phyloP scores from a whole-genome alignment of 2,113 vertebrate species.

The Brachyhypopomus gauderio region DNA sequence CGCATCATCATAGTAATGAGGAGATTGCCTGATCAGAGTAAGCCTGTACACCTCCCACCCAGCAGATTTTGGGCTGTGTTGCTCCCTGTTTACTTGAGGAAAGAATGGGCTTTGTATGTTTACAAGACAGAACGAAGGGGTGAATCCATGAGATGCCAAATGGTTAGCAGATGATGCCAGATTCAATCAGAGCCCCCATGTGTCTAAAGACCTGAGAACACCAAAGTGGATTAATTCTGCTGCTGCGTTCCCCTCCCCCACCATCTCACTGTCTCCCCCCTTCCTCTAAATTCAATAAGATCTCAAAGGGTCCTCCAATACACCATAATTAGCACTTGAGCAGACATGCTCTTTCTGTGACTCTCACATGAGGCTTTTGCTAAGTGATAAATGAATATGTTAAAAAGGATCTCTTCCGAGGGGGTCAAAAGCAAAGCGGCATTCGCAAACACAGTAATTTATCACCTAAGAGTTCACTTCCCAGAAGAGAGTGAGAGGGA shows the following conservation, averaged over 20 bases:
- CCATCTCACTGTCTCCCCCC: conserved; percentile 52
- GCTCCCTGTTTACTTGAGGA: not conserved
- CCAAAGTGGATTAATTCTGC: conserved; percentile 66
- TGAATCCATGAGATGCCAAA: conserved; percentile 61
- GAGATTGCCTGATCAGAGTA: not conserved
- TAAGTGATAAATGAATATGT: conserved; percentile 62
- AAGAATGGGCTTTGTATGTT: conserved; percentile 26
- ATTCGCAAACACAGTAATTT: conserved; percentile 70
- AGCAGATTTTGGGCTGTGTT: not conserved
- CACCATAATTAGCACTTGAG: conserved; percentile 73
- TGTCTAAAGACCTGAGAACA: conserved; percentile 52
- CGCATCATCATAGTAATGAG: not conserved
- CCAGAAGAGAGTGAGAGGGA: conserved; percentile 56
- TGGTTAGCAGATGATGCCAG: conserved; percentile 54
- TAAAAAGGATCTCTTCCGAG: conserved; percentile 58
- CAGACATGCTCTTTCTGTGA: conserved; percentile 39
- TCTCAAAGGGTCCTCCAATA: conserved; percentile 68
- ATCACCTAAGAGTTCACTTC: conserved; percentile 67
- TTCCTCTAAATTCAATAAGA: conserved; percentile 72
- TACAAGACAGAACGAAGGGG: conserved; percentile 38
- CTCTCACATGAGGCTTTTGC: conserved; percentile 42
- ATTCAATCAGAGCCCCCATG: conserved; percentile 62
- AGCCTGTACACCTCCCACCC: not conserved
- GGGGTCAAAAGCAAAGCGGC: conserved; percentile 66
- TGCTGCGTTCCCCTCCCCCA: conserved; percentile 61